Evolutionary conservation across 2,888 invertebrate genomes (phyloP).

Genomic region (Cephonodes hylas): DNA sequence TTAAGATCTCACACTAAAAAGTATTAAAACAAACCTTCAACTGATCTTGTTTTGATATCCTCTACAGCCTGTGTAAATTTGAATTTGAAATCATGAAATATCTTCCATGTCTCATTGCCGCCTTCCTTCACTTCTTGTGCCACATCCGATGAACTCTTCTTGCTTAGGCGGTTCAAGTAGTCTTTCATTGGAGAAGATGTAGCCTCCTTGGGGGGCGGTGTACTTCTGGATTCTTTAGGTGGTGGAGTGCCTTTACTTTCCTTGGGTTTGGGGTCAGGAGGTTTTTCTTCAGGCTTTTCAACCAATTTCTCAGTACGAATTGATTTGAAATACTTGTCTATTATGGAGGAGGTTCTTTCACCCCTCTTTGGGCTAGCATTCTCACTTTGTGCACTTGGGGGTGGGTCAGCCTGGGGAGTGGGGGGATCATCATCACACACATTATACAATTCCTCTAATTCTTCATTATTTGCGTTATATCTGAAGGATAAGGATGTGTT

Average conservation of each 20-base stretch:
- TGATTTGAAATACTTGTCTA: slow-evolving; percentile 77
- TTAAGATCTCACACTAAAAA: not conserved
- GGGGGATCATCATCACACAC: slow-evolving; percentile 82
- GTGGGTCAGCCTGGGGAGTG: slow-evolving; percentile 70
- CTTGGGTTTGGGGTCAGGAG: slow-evolving; percentile 49
- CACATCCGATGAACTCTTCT: slow-evolving; percentile 83
- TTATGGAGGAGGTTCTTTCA: slow-evolving; percentile 69
- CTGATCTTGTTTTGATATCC: slow-evolving; percentile 86
- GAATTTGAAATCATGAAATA: slow-evolving; percentile 86
- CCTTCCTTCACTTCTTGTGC: slow-evolving; percentile 62
- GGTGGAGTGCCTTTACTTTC: slow-evolving; percentile 40
- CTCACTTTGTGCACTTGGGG: slow-evolving; percentile 54
- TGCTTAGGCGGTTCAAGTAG: slow-evolving; percentile 81
- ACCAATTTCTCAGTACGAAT: slow-evolving; percentile 57
- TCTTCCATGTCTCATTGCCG: slow-evolving; percentile 85
- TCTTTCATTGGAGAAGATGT: slow-evolving; percentile 80
- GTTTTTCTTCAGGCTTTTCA: slow-evolving; percentile 61
- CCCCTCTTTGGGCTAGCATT: slow-evolving; percentile 70
- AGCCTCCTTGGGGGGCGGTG: slow-evolving; percentile 55
- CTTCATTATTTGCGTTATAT: slow-evolving; percentile 89
- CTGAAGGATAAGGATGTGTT: slow-evolving; percentile 82
- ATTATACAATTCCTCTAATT: slow-evolving; percentile 85
- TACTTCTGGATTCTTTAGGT: slow-evolving; percentile 46
- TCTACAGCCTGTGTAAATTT: slow-evolving; percentile 90
- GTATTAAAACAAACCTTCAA: slow-evolving; percentile 64